phyloP scores from a whole-genome alignment of 2,797 vertebrate genomes.

The Steatocranus sp. region DNA sequence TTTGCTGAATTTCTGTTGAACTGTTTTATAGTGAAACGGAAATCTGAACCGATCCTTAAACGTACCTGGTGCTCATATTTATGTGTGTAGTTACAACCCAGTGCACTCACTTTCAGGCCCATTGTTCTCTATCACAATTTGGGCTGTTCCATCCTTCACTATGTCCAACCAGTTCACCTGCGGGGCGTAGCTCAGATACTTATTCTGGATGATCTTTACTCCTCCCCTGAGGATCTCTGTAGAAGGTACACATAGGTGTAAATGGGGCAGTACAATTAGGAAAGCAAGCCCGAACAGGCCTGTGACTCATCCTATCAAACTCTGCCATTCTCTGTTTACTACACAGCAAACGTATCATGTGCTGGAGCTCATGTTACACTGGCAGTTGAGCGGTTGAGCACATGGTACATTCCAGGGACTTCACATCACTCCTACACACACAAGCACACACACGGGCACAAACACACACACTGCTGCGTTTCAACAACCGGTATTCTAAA shows the following conservation, averaged over 20 bases:
- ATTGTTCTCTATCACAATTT: constrained; percentile 76
- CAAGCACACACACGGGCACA: neutral
- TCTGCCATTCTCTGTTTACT: constrained; percentile 35
- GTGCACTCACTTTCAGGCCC: constrained; percentile 69
- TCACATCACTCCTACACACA: constrained; percentile 3
- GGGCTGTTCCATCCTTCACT: constrained; percentile 73
- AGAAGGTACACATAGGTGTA: constrained; percentile 22
- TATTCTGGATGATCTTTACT: constrained; percentile 86
- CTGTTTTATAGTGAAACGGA: neutral
- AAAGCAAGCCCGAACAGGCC: constrained; percentile 43
- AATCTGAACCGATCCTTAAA: neutral
- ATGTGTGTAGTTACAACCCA: neutral
- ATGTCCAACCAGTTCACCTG: constrained; percentile 91
- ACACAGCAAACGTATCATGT: neutral
- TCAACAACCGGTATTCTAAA: constrained; percentile 1
- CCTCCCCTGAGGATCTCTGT: constrained; percentile 91
- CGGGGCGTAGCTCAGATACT: constrained; percentile 83
- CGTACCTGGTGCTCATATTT: accelerated
- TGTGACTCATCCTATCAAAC: constrained; percentile 28
- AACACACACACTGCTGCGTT: neutral
- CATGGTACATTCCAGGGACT: constrained; percentile 47
- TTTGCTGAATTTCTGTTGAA: neutral
- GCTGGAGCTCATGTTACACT: constrained; percentile 39
- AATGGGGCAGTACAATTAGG: constrained; percentile 22
- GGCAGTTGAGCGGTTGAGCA: constrained; percentile 46